phyloP scores from a whole-genome alignment of 2,113 vertebrate species.

The Neolamprologus sp. region DNA sequence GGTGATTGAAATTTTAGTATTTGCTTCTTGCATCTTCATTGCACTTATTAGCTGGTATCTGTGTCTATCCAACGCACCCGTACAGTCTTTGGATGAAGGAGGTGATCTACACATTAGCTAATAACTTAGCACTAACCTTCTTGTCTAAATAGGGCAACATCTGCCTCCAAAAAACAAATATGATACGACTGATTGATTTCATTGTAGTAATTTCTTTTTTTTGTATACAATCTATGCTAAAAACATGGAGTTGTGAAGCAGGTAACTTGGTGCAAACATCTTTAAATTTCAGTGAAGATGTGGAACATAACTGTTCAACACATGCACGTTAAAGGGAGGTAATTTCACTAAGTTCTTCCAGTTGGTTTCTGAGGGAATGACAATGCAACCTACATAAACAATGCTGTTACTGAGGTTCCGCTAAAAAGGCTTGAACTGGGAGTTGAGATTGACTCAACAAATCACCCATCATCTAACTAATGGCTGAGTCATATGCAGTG shows the following conservation, averaged over 20 bases:
- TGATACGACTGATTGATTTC: fast-evolving
- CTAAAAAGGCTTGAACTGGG: background rate
- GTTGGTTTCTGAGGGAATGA: background rate
- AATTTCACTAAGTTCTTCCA: background rate
- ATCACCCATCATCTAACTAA: background rate
- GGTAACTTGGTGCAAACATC: background rate
- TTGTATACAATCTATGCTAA: too few relatives aligned
- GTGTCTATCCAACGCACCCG: background rate
- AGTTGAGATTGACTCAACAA: background rate
- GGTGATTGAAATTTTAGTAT: background rate
- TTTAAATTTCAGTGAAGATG: background rate
- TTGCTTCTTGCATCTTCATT: background rate
- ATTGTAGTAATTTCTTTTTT: background rate
- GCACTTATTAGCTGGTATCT: background rate
- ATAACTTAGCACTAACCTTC: background rate
- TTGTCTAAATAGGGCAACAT: background rate
- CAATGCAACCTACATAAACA: background rate
- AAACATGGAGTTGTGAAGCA: background rate
- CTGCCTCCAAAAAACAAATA: background rate
- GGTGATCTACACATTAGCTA: background rate
- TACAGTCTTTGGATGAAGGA: background rate
- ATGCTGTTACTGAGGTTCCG: background rate
- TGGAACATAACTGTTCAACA: background rate
- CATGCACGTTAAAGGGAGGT: background rate
- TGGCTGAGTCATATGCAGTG: background rate